Percentiles rank a stretch among this genome's conserved stretches.
phyloP scores from a whole-genome alignment of 2,797 vertebrate species.

The Thaleichthys pacificus region DNA sequence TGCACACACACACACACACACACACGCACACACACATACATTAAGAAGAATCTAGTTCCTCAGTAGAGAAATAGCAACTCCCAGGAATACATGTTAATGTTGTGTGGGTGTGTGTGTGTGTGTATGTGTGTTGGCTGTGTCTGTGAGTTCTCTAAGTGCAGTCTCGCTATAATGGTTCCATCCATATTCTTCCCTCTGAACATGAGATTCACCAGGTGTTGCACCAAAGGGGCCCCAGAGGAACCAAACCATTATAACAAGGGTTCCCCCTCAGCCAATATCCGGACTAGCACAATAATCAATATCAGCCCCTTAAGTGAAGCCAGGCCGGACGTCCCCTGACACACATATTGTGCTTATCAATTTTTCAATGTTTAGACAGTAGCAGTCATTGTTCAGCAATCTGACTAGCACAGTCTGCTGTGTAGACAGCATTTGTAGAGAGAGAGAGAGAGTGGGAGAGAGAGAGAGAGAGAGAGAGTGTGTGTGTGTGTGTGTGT shows the following conservation, averaged over 20 bases:
- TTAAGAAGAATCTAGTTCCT: background rate
- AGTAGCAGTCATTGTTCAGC: background rate
- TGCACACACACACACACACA: background rate
- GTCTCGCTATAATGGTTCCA: background rate
- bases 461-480: background rate
- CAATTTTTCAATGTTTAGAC: slow-evolving; percentile 41
- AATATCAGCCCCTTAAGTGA: slow-evolving; percentile 51
- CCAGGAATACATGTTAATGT: too few species aligned
- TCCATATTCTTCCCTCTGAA: slow-evolving; percentile 2
- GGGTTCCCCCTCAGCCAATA: slow-evolving; percentile 40
- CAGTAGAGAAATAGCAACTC: background rate
- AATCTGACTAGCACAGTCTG: background rate
- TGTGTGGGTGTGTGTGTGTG: too few species aligned
- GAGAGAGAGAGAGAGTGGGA: background rate
- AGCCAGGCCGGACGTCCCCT: slow-evolving; percentile 29
- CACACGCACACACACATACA: background rate
- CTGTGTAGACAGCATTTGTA: too few species aligned
- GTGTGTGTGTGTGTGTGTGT: too few species aligned
- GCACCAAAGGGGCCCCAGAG: slow-evolving; percentile 21
- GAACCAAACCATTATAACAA: slow-evolving; percentile 37
- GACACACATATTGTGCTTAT: slow-evolving; percentile 36
- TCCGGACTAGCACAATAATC: slow-evolving; percentile 35
- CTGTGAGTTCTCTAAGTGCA: background rate
- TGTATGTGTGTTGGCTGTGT: too few species aligned
- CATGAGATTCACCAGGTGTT: background rate